Conservation (phyloP, 2,113 vertebrate species). For the Pipa parva region DNA sequence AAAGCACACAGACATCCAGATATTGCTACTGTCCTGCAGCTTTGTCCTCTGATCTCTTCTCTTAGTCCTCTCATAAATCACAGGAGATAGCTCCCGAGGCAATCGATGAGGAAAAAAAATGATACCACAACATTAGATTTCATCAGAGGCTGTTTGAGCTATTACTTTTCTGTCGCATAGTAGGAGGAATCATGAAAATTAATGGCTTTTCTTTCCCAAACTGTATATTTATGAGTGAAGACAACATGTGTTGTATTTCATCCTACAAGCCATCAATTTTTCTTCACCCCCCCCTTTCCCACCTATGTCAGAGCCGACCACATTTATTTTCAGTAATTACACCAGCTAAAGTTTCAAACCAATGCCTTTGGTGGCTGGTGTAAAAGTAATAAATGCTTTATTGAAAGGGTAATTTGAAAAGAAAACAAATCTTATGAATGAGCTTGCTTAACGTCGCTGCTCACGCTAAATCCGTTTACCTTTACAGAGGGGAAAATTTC, state of each 20-base stretch:
- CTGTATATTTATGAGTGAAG: slow-evolving; percentile 52
- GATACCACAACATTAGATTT: slow-evolving; percentile 58
- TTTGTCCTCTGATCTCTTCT: slow-evolving; percentile 42
- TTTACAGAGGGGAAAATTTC: slow-evolving; percentile 5
- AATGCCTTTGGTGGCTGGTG: slow-evolving; percentile 42
- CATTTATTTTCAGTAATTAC: slow-evolving; percentile 46
- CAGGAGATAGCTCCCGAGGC: slow-evolving; percentile 41
- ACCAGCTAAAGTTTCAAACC: slow-evolving; percentile 7
- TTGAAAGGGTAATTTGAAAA: slow-evolving; percentile 6
- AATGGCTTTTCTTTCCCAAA: slow-evolving; percentile 50
- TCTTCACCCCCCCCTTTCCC: slow-evolving; percentile 34
- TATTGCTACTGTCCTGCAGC: slow-evolving; percentile 40
- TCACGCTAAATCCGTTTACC: slow-evolving; percentile 5
- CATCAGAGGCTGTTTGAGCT: slow-evolving; percentile 56
- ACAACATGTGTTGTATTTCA: slow-evolving; percentile 55
- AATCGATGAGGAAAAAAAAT: slow-evolving; percentile 62
- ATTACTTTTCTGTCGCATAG: slow-evolving; percentile 59
- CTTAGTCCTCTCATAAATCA: slow-evolving; percentile 60
- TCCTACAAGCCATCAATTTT: slow-evolving; percentile 56
- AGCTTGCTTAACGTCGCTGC: neutral
- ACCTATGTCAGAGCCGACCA: slow-evolving; percentile 37
- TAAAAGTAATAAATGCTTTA: slow-evolving; percentile 28
- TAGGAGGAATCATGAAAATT: slow-evolving; percentile 56
- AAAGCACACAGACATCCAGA: slow-evolving; percentile 47
- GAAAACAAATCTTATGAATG: neutral